Percentiles rank a stretch among this genome's conserved stretches.
Evolutionary conservation across 2,888 invertebrate genomes (phyloP).

Genomic region (Heliconius erato): DNA sequence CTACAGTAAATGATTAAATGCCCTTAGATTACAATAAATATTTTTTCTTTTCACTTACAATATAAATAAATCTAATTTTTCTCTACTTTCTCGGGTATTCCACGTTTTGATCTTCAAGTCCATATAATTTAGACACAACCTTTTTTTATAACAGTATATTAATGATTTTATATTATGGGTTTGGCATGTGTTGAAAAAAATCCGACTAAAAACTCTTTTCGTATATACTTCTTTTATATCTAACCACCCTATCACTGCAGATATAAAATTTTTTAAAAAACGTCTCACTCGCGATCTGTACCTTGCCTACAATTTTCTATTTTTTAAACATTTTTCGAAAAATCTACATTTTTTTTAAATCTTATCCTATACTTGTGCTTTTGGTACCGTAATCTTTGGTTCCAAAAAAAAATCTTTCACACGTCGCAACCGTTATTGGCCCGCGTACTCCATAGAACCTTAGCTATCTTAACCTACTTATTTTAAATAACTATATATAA

Average conservation of each 20-base stretch:
- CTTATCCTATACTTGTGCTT: conserved; percentile 77
- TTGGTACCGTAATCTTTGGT: conserved; percentile 52
- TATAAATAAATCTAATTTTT: conserved; percentile 83
- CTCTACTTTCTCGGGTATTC: conserved; percentile 73
- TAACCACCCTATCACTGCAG: conserved; percentile 62
- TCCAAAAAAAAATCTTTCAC: conserved; percentile 52
- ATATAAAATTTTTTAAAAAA: conserved; percentile 77
- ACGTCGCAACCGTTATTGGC: conserved; percentile 77
- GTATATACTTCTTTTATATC: conserved; percentile 53
- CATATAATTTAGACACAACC: conserved; percentile 83
- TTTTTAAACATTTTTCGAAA: conserved; percentile 83
- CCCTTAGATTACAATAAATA: conserved; percentile 80
- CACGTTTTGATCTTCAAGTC: conserved; percentile 63
- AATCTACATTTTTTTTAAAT: conserved; percentile 78
- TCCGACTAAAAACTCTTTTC: conserved; percentile 64
- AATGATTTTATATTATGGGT: conserved; percentile 58
- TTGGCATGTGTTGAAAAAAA: conserved; percentile 74
- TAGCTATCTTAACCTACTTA: conserved; percentile 61
- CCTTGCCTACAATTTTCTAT: conserved; percentile 63
- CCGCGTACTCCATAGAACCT: conserved; percentile 78
- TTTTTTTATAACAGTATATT: conserved; percentile 74
- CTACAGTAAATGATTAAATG: conserved; percentile 83
- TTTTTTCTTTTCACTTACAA: conserved; percentile 81
- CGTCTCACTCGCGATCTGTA: conserved; percentile 75
- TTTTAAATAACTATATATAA: conserved; percentile 61